Evolutionary conservation across 2,888 invertebrate species (phyloP).

Genomic region (Nomada flava): DNA sequence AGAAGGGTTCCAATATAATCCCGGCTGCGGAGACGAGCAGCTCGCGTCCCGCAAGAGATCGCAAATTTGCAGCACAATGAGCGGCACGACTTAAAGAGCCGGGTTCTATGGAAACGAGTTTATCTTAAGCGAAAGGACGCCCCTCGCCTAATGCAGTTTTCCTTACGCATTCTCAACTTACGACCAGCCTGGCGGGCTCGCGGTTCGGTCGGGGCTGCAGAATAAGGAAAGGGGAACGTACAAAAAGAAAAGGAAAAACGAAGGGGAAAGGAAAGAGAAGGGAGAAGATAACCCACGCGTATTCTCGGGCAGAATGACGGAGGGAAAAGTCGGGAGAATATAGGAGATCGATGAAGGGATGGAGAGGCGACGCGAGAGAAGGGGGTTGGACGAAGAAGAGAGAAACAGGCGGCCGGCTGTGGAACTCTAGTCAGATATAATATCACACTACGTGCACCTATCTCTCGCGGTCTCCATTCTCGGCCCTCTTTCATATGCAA

Average conservation of each 20-base stretch:
- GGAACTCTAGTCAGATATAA: constrained; percentile 75
- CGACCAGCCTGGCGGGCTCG: constrained; percentile 20
- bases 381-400: constrained; percentile 16
- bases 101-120: constrained; percentile 63
- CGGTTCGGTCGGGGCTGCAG: background rate
- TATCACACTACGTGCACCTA: constrained; percentile 72
- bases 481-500: constrained; percentile 82
- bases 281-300: too few species aligned
- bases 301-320: background rate
- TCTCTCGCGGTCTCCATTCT: constrained; percentile 67
- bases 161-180: constrained; percentile 61
- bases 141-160: constrained; percentile 65
- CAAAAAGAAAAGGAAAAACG: constrained; percentile 20
- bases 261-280: background rate
- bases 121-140: constrained; percentile 62
- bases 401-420: constrained; percentile 27
- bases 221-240: constrained; percentile 29
- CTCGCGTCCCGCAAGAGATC: constrained; percentile 37
- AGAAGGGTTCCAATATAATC: constrained; percentile 42
- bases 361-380: constrained; percentile 21
- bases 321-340: too few species aligned
- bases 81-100: constrained; percentile 52
- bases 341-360: constrained; percentile 7
- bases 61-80: constrained; percentile 70
- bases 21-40: background rate